Evolutionary conservation across 2,888 invertebrate species (phyloP), one percentile per base, ranked within the genome.

Genomic region (Serrognathus titanus): DNA sequence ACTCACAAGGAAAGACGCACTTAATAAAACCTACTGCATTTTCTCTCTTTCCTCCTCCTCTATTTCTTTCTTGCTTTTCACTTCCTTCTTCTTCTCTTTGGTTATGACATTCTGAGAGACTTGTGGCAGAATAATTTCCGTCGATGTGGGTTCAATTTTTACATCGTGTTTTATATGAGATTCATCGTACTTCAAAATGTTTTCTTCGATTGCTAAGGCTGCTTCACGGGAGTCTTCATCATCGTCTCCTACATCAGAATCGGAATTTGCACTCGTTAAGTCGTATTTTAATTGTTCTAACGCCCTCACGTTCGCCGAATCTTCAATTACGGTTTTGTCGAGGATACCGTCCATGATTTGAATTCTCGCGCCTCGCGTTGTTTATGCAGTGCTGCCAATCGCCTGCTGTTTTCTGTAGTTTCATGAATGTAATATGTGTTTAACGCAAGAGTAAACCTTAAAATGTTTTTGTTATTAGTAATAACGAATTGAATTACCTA

Each of bases 1-100:
- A 36, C 43, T 12, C 46, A 48, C 24, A 12, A 10, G 12, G 39
- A 40, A 51, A 36, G 37, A 43, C 48, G 45, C 40, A 55, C 47
- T 55, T 24, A n/a, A n/a, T 13, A 46, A 56, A 59, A 55, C 88
- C 81, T 80, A 94, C 94, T 95, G 95, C 96, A 97, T 96, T 77
- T 93, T 94, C 73, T 96, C 94, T 59, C 96, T 80, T 74, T 97
- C 96, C 71, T 97, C 96, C 74, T 96, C 94, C 75, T 97, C 94
- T 8, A 94, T 73, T 76, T 94, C 94, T 60, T 86, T 89, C 78
- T 89, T 90, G 68, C 85, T 87, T 76, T 86, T 88, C 51, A 83
- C 83, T 69, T 88, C 90, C 69, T 86, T 86, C 70, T 85, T 85
- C 58, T 82, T 82, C 57, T 82, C 80, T 24, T 55, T 53, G 48